phyloP scores from a whole-genome alignment of 2,888 invertebrate species.

The Cloeon dipterum region DNA sequence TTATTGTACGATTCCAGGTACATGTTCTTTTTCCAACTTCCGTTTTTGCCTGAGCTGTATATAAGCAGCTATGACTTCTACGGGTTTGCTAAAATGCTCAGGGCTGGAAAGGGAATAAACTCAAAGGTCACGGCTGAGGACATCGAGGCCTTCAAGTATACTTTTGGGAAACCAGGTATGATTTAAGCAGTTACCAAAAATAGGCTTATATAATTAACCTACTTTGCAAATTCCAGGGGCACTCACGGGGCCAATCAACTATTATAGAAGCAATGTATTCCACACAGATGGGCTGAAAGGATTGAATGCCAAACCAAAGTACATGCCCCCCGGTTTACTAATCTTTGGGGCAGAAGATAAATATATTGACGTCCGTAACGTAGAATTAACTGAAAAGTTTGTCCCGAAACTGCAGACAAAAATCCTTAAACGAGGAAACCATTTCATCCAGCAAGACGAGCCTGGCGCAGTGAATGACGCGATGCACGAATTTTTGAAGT shows the following conservation, averaged over 20 bases:
- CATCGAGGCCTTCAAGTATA: constrained; percentile 31
- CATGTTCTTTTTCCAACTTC: constrained; percentile 29
- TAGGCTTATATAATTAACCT: not conserved
- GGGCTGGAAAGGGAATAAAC: constrained; percentile 9
- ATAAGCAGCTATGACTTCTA: constrained; percentile 21
- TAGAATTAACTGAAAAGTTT: constrained; percentile 19
- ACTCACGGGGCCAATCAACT: constrained; percentile 28
- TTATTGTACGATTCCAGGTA: constrained; percentile 24
- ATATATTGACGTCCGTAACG: constrained; percentile 15
- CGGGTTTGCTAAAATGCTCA: constrained; percentile 17
- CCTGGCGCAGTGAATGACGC: constrained; percentile 25
- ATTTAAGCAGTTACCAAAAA: not conserved
- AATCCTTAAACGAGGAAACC: constrained; percentile 22
- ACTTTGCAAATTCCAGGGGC: constrained; percentile 26
- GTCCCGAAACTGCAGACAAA: constrained; percentile 21
- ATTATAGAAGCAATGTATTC: constrained; percentile 26
- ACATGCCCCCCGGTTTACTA: constrained; percentile 19
- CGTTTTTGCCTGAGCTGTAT: constrained; percentile 27
- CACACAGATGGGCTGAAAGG: not conserved
- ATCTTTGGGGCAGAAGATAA: constrained; percentile 24
- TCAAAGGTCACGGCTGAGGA: constrained; percentile 20
- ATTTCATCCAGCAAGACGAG: constrained; percentile 30
- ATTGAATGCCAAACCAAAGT: constrained; percentile 12
- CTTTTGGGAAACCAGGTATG: constrained; percentile 29
- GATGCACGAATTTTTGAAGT: constrained; percentile 24